These are phyloP conservation scores for Pheucticus melanocephalus DNA, from an alignment of 2,113 vertebrate genomes.

Conservation along the genomic window DNA sequence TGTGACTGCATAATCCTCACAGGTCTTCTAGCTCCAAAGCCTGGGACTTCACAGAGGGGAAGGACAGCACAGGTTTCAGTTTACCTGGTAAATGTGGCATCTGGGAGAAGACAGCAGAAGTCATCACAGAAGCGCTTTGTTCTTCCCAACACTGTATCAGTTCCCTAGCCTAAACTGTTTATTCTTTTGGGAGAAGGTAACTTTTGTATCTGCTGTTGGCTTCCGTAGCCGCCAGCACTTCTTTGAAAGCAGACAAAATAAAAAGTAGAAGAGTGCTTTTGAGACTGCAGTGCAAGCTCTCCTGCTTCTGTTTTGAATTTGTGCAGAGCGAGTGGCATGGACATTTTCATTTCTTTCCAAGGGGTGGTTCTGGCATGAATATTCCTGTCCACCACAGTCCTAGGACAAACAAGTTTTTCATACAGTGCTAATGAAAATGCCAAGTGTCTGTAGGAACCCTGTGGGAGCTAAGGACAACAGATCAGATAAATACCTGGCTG, in stretches of 20 bases:
- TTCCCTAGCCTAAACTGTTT: neutral
- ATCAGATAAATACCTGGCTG: constrained; percentile 58
- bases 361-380: neutral
- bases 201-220: neutral
- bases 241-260: neutral
- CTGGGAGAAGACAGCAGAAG: neutral
- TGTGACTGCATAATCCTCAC: neutral
- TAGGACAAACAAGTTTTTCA: constrained; percentile 61
- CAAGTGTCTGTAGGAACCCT: constrained; percentile 9
- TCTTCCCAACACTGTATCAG: neutral
- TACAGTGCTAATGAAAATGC: constrained; percentile 24
- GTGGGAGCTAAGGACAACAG: constrained; percentile 42
- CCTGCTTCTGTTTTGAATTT: constrained; percentile 39
- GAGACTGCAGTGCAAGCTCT: neutral
- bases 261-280: neutral
- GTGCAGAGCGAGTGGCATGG: neutral
- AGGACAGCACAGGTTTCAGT: neutral
- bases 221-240: neutral
- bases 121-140: neutral
- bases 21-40: neutral
- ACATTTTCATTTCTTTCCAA: constrained; percentile 46
- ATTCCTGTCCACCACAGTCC: constrained; percentile 11
- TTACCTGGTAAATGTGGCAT: neutral
- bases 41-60: neutral
- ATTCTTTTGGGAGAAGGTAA: neutral